These are phyloP conservation scores for Dipodomys merriami DNA, from an alignment of 2,113 vertebrate genomes.

Conservation along the genomic window DNA sequence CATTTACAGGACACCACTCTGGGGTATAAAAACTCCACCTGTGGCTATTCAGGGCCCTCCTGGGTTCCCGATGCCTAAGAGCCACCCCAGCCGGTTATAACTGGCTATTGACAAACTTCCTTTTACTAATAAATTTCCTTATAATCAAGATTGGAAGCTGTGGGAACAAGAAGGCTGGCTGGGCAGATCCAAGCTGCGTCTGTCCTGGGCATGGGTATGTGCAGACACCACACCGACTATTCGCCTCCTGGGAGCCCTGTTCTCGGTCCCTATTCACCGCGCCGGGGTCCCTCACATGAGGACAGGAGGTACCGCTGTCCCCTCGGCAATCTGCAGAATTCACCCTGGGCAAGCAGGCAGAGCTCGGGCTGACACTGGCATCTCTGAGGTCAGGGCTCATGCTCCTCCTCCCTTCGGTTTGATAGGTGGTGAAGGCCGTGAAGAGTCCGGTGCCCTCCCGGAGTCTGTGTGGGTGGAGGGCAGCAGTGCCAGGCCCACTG, in stretches of 20 bases:
- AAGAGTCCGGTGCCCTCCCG: not conserved
- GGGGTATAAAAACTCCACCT: too few relatives aligned
- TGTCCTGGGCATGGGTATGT: not conserved
- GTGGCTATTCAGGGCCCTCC: too few relatives aligned
- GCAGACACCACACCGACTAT: too few relatives aligned
- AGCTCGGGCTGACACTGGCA: too few relatives aligned
- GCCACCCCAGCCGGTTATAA: too few relatives aligned
- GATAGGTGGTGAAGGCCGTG: not conserved
- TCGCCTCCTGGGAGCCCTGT: accelerated
- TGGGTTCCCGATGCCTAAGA: too few relatives aligned
- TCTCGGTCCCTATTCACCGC: not conserved
- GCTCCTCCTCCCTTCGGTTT: not conserved
- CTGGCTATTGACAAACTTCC: too few relatives aligned
- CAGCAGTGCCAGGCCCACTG: not conserved
- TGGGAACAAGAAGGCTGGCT: too few relatives aligned
- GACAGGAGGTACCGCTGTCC: not conserved
- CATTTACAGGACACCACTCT: too few relatives aligned
- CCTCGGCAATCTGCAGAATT: not conserved
- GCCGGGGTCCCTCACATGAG: accelerated
- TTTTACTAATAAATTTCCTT: too few relatives aligned
- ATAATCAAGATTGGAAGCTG: not conserved
- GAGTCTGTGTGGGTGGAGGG: accelerated
- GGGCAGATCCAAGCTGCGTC: not conserved
- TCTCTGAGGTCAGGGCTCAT: accelerated
- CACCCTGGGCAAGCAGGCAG: not conserved